A percentile compares a stretch with the other conserved stretches of the same genome.
phyloP scores from a whole-genome alignment of 1,140 invertebrate genomes.

The Globodera ellingtonae region DNA sequence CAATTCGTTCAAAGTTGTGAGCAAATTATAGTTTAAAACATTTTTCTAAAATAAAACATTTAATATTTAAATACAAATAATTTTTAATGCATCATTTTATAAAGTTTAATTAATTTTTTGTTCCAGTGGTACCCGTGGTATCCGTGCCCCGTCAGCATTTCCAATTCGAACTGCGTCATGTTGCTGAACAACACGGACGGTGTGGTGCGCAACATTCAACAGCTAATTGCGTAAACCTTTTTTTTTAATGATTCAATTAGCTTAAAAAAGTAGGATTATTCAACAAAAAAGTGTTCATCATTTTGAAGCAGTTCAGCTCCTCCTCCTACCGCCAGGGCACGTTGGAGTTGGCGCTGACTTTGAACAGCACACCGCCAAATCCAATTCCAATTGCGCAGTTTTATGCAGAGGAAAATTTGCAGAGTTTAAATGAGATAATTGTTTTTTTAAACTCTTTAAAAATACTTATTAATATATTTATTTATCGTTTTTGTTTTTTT shows the following conservation, averaged over 20 bases:
- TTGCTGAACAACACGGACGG: conserved; percentile 16
- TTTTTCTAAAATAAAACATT: background rate
- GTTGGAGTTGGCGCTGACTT: conserved; percentile 23
- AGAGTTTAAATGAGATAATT: background rate
- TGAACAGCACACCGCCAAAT: conserved; percentile 19
- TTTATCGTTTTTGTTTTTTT: background rate
- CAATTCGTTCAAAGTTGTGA: conserved; percentile 10
- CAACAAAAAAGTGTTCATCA: too few relatives aligned
- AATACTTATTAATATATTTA: background rate
- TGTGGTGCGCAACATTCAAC: background rate
- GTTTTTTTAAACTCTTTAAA: background rate
- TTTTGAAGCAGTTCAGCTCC: background rate
- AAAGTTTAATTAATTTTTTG: conserved; percentile 6
- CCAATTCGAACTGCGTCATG: conserved; percentile 17
- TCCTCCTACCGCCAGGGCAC: conserved; percentile 19
- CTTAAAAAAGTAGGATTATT: background rate
- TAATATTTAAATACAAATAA: conserved; percentile 3
- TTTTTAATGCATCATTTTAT: too few relatives aligned
- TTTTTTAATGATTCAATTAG: background rate
- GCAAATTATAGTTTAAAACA: background rate
- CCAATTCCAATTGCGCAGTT: conserved; percentile 26
- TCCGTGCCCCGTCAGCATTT: conserved; percentile 26
- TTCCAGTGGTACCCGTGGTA: conserved; percentile 33
- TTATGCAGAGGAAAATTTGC: conserved; percentile 21
- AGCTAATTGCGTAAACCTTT: conserved; percentile 13